Evolutionary conservation across 2,113 vertebrate genomes (phyloP).

Genomic region (Aptenodytes patagonicus): DNA sequence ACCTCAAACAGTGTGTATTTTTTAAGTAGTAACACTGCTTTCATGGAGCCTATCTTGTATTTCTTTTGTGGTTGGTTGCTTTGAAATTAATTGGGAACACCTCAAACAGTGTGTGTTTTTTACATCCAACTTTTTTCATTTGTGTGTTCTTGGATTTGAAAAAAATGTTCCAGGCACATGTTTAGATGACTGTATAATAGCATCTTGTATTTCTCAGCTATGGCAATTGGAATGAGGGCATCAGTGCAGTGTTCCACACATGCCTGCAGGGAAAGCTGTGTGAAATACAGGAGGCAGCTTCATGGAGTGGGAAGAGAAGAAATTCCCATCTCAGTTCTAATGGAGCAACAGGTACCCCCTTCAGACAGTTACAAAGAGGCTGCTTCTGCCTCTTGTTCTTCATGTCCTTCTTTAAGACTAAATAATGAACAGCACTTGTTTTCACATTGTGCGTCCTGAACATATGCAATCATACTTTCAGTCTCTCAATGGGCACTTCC

Average conservation of each 20-base stretch:
- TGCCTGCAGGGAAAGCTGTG: background rate
- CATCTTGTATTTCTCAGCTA: background rate
- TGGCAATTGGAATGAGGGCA: background rate
- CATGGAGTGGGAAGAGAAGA: background rate
- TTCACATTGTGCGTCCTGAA: background rate
- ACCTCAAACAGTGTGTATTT: background rate
- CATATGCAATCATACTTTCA: background rate
- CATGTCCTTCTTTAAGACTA: background rate
- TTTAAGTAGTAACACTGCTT: background rate
- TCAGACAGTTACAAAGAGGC: background rate
- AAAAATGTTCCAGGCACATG: background rate
- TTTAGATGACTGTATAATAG: background rate
- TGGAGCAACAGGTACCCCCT: background rate
- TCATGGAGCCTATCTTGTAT: background rate
- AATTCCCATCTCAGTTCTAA: background rate
- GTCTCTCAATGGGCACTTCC: background rate
- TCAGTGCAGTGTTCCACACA: background rate
- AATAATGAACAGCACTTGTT: background rate
- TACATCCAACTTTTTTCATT: background rate
- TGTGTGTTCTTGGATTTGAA: background rate
- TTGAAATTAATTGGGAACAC: background rate
- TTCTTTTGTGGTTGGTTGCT: background rate
- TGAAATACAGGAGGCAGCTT: background rate
- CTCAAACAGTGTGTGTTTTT: background rate
- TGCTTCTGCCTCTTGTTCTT: background rate